These are phyloP conservation scores for Lasioglossum marginatum DNA, from an alignment of 2,888 invertebrate genomes.

Conservation along the genomic window DNA sequence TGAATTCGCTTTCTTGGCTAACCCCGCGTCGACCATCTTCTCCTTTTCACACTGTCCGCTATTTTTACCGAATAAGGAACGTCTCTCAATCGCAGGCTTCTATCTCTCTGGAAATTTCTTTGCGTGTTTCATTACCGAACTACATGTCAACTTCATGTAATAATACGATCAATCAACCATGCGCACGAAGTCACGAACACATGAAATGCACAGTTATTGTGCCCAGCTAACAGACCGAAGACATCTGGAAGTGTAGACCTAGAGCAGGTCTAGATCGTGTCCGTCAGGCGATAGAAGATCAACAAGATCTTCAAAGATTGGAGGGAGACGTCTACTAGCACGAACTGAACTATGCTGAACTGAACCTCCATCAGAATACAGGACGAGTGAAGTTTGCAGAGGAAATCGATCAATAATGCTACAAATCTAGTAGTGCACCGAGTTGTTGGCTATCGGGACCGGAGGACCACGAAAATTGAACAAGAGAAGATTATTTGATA, in stretches of 20 bases:
- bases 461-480: neutral
- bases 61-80: neutral
- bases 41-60: neutral
- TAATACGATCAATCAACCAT: neutral
- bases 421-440: neutral
- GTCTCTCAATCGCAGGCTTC: neutral
- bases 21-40: neutral
- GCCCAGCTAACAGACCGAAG: neutral
- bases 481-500: neutral
- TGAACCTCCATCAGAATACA: neutral
- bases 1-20: conserved; percentile 53
- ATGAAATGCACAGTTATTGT: neutral
- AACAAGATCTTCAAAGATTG: neutral
- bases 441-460: no score
- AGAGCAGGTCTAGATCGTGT: neutral
- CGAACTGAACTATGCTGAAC: neutral
- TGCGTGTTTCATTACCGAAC: neutral
- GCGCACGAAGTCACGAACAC: neutral
- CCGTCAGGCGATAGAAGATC: neutral
- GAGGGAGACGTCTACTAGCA: neutral
- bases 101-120: neutral
- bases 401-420: neutral
- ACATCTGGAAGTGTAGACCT: neutral
- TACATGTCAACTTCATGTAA: neutral
- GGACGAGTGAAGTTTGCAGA: neutral